These are phyloP conservation scores for Tautogolabrus adspersus DNA, from an alignment of 2,113 vertebrate species.

Conservation along the genomic window DNA sequence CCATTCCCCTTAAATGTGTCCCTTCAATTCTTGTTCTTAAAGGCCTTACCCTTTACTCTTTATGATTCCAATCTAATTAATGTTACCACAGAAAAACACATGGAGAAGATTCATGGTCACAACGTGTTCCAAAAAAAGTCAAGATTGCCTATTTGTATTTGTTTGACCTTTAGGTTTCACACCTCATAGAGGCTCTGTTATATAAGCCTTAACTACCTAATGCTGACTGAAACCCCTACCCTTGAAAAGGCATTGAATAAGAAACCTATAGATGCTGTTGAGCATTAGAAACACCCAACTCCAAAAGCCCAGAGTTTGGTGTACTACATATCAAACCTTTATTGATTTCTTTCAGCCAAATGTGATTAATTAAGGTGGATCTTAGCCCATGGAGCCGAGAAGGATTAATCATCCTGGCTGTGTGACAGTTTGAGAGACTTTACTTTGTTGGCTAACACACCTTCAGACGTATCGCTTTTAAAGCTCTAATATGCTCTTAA, in stretches of 20 bases:
- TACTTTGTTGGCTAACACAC: not conserved
- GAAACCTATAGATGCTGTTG: not conserved
- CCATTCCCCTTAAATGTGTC: not conserved
- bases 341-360: slow-evolving; percentile 21
- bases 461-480: not conserved
- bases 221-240: slow-evolving; percentile 23
- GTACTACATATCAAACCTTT: slow-evolving; percentile 18
- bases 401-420: slow-evolving; percentile 4
- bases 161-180: slow-evolving; percentile 1
- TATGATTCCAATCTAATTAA: slow-evolving; percentile 10
- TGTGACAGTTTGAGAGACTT: slow-evolving; percentile 27
- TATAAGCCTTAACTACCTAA: slow-evolving; percentile 2
- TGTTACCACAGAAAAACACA: slow-evolving; percentile 11
- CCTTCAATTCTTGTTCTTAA: slow-evolving; percentile 19
- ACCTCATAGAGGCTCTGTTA: slow-evolving; percentile 18
- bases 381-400: slow-evolving; percentile 1
- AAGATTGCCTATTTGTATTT: slow-evolving; percentile 4
- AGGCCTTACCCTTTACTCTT: slow-evolving; percentile 20
- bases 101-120: slow-evolving; percentile 51
- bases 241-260: not conserved
- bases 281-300: too few species aligned
- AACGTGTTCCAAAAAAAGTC: slow-evolving; percentile 11
- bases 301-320: not conserved
- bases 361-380: slow-evolving; percentile 37
- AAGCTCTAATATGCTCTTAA: not conserved